Conservation (phyloP, 1,140 invertebrate species). For the Drosophila mauritiana region DNA sequence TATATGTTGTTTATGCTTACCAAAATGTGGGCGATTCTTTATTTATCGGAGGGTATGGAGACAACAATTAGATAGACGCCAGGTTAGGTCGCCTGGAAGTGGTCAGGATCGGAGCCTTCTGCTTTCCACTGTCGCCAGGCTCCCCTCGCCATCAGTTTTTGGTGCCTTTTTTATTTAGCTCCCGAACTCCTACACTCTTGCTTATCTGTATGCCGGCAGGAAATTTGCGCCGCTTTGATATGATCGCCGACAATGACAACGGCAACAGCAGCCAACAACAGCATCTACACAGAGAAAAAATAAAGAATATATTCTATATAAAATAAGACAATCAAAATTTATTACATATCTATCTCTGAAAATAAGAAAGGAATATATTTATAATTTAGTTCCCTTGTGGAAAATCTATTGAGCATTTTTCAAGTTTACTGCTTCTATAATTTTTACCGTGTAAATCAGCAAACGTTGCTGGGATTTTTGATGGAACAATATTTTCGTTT, state of each 20-base stretch:
- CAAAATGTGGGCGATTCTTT: not conserved
- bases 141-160: not conserved
- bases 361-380: no score
- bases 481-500: slow-evolving; percentile 74
- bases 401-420: no score
- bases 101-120: slow-evolving; percentile 9
- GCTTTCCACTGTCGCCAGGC: slow-evolving; percentile 6
- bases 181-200: slow-evolving; percentile 41
- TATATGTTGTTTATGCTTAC: no score
- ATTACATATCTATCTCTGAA: no score
- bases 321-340: not conserved
- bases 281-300: slow-evolving; percentile 1
- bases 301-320: not conserved
- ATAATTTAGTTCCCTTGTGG: no score
- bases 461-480: slow-evolving; percentile 70
- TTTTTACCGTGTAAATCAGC: slow-evolving; percentile 1
- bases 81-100: slow-evolving; percentile 41
- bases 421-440: not conserved
- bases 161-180: slow-evolving; percentile 2
- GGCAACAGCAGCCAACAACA: slow-evolving; percentile 35
- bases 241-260: slow-evolving; percentile 58
- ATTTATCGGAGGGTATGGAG: slow-evolving; percentile 9
- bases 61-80: slow-evolving; percentile 54
- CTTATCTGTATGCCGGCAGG: slow-evolving; percentile 63
- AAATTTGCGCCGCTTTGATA: slow-evolving; percentile 79